phyloP scores from a whole-genome alignment of 2,113 vertebrate genomes.

The Monarcha castaneiventris region DNA sequence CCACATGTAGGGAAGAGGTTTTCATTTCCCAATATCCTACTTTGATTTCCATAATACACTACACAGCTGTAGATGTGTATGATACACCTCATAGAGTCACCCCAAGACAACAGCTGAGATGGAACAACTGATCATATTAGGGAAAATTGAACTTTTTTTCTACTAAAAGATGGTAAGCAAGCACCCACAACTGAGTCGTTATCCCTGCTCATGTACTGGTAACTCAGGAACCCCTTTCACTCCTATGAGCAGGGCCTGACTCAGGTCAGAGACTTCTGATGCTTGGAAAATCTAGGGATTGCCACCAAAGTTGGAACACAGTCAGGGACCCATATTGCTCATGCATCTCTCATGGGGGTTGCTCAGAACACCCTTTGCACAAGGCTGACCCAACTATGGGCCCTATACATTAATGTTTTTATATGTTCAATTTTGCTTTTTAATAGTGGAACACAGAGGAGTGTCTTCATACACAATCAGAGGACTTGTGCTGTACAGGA shows the following conservation, averaged over 20 bases:
- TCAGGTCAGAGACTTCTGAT: background rate
- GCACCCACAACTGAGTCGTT: background rate
- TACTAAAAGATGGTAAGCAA: background rate
- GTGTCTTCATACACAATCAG: background rate
- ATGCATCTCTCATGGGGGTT: background rate
- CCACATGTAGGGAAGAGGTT: rapidly evolving
- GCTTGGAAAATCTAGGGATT: background rate
- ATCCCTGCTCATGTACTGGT: background rate
- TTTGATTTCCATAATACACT: background rate
- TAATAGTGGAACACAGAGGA: background rate
- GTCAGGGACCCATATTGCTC: background rate
- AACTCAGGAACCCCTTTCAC: background rate
- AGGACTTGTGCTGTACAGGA: rapidly evolving
- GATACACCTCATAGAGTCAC: too few species aligned
- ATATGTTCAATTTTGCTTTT: background rate
- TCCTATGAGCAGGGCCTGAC: background rate
- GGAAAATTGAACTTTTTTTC: background rate
- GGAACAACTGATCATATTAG: background rate
- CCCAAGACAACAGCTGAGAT: background rate
- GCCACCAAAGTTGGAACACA: background rate
- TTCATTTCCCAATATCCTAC: background rate
- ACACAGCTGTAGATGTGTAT: too few species aligned
- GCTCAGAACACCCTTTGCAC: background rate
- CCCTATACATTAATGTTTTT: too few species aligned
- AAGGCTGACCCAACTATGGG: background rate